Conservation (phyloP, 2,888 invertebrate genomes). For the Amiota minor region DNA sequence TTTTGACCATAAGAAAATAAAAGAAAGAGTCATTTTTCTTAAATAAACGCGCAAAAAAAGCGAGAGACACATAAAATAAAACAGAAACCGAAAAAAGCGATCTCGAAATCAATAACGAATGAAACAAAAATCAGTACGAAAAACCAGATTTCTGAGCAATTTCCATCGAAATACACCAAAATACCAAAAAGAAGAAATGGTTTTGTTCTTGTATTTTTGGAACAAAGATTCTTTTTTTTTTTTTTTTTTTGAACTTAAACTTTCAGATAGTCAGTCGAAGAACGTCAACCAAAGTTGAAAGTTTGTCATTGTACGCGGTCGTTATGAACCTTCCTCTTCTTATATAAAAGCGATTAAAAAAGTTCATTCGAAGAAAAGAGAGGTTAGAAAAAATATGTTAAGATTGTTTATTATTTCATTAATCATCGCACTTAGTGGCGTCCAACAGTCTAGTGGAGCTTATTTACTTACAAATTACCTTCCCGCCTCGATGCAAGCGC, state of each 20-base stretch:
- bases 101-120: neutral
- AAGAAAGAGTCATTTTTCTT: conserved; percentile 20
- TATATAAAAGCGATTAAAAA: conserved; percentile 42
- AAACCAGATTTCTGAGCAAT: conserved; percentile 25
- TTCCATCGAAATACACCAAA: conserved; percentile 60
- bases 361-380: conserved; percentile 49
- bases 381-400: conserved; percentile 24
- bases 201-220: conserved; percentile 8
- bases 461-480: conserved; percentile 69
- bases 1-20: neutral
- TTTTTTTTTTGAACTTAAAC: conserved; percentile 42
- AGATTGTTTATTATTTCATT: conserved; percentile 27
- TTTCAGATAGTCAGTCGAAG: conserved; percentile 50
- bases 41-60: neutral
- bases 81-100: conserved; percentile 15
- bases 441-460: conserved; percentile 42
- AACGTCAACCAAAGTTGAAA: conserved; percentile 48
- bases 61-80: conserved; percentile 1
- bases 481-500: conserved; percentile 73
- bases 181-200: conserved; percentile 32
- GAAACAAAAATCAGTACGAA: neutral
- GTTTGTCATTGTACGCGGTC: conserved; percentile 43
- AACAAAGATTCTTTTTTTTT: neutral
- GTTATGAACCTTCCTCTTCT: neutral
- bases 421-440: neutral